Base-by-base conservation (phyloP, 1,140 invertebrate species). In the Lamellibrachia luymesi region DNA sequence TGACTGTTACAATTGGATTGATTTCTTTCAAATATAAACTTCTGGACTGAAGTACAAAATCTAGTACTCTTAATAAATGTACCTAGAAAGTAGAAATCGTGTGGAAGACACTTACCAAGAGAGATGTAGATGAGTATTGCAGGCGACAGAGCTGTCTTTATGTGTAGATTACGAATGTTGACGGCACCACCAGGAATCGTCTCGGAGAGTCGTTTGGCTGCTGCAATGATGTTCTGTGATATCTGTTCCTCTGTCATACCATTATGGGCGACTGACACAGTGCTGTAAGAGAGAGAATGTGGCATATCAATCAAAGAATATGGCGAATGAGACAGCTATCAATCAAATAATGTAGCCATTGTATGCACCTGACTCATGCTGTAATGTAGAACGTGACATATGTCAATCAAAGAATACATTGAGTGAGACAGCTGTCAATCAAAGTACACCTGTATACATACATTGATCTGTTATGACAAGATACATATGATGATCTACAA, bases 161-260 rank as follows among this genome's bases (percentile, higher is more conserved):
- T 92, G 91, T 94, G 93, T 7, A 95, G 89, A 92, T 91, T 94
- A 90, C 94, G 93, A 27, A 95, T 94, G 92, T 96, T 96, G n/a
- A 92, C 80, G 80, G 94, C 25, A 64, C 95, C 95, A 22, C 95
- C 95, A 56, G 95, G 94, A 49, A 96, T 93, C 22, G 27, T 93
- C n/a, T 93, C 80, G 2, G 93, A n/a, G 13, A 96, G 89, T 56
- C 94, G 93, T 13, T 94, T 92, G 13, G 93, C 92, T 38, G 94
- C 92, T n/a, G 94, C 93, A 22, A 94, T 92, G 25, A 95, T 92
- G 92, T 96, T 96, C 8, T 95, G 95, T 38, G 93, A 92, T n/a
- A 96, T 93, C 50, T 95, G 93, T 51, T 92, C 51, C 17, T 27
- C 52, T 2, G 93, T 94, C 94, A 95, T 94, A 13, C 94, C 92